Conservation (phyloP, 1,140 invertebrate species). For the Tribolium castaneum region DNA sequence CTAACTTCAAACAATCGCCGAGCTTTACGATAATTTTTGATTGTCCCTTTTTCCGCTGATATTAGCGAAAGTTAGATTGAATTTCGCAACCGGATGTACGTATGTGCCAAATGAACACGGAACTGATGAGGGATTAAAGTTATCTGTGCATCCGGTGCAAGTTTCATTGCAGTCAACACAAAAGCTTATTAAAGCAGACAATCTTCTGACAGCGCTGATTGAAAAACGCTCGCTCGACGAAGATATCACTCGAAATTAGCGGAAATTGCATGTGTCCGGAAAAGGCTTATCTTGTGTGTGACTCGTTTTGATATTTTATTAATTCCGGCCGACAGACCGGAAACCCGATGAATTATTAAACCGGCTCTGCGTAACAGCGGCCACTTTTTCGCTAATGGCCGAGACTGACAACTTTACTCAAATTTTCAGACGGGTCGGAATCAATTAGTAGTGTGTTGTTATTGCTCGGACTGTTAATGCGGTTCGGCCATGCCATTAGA, state of each 20-base stretch:
- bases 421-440: background rate
- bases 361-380: background rate
- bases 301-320: slow-evolving; percentile 31
- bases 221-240: background rate
- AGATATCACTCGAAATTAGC: slow-evolving; percentile 20
- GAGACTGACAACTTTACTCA: background rate
- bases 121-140: slow-evolving; percentile 13
- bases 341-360: slow-evolving; percentile 14
- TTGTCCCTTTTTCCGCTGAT: background rate
- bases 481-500: slow-evolving; percentile 23
- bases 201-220: background rate
- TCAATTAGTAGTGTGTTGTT: slow-evolving; percentile 32
- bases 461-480: slow-evolving; percentile 26
- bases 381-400: background rate
- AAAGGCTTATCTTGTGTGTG: slow-evolving; percentile 23
- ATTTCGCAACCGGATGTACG: background rate
- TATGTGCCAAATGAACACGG: slow-evolving; percentile 15
- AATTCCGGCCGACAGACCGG: slow-evolving; percentile 16
- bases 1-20: background rate
- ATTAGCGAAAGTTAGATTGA: slow-evolving; percentile 17
- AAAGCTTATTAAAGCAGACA: background rate
- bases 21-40: slow-evolving; percentile 9
- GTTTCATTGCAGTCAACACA: slow-evolving; percentile 4
- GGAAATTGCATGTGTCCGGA: slow-evolving; percentile 38
- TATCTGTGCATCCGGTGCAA: slow-evolving; percentile 21